Evolutionary conservation across 1,140 invertebrate genomes (phyloP).

Genomic region (Zaprionus kolodkinae): DNA sequence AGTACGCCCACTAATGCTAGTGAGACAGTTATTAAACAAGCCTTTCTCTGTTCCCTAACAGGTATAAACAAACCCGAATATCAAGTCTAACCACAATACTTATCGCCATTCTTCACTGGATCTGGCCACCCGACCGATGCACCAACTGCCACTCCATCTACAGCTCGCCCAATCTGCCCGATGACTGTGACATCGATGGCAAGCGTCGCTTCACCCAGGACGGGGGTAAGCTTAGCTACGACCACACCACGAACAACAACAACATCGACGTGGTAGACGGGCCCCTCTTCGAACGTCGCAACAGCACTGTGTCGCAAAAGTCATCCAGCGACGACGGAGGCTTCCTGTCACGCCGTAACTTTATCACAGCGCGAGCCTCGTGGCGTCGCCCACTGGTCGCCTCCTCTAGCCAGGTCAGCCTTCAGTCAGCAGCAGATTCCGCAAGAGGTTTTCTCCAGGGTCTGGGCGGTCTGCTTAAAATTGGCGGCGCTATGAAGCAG

Average conservation of each 20-base stretch:
- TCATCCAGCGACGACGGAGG: slow-evolving; percentile 93
- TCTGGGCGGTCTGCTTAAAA: slow-evolving; percentile 68
- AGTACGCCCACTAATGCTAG: neutral
- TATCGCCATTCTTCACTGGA: slow-evolving; percentile 87
- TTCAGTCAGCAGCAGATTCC: slow-evolving; percentile 85
- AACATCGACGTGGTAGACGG: slow-evolving; percentile 71
- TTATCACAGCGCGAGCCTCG: slow-evolving; percentile 86
- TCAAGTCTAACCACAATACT: slow-evolving; percentile 92
- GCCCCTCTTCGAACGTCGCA: slow-evolving; percentile 85
- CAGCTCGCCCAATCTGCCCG: slow-evolving; percentile 72
- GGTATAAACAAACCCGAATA: slow-evolving; percentile 97
- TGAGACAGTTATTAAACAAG: neutral
- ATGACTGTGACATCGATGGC: slow-evolving; percentile 50
- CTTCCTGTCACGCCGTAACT: slow-evolving; percentile 87
- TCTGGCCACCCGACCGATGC: slow-evolving; percentile 89
- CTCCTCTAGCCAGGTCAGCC: slow-evolving; percentile 88
- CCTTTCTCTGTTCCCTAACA: slow-evolving; percentile 76
- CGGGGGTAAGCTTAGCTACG: slow-evolving; percentile 50
- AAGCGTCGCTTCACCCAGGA: slow-evolving; percentile 26
- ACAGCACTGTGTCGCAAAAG: slow-evolving; percentile 87
- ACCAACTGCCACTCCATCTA: slow-evolving; percentile 84
- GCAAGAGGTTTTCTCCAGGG: slow-evolving; percentile 73
- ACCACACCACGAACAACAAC: slow-evolving; percentile 48
- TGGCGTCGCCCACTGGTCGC: slow-evolving; percentile 88
- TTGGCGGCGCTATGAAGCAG: slow-evolving; percentile 56